These are phyloP conservation scores for Drosophila multiciliata DNA, from an alignment of 2,888 invertebrate species.

Conservation along the genomic window DNA sequence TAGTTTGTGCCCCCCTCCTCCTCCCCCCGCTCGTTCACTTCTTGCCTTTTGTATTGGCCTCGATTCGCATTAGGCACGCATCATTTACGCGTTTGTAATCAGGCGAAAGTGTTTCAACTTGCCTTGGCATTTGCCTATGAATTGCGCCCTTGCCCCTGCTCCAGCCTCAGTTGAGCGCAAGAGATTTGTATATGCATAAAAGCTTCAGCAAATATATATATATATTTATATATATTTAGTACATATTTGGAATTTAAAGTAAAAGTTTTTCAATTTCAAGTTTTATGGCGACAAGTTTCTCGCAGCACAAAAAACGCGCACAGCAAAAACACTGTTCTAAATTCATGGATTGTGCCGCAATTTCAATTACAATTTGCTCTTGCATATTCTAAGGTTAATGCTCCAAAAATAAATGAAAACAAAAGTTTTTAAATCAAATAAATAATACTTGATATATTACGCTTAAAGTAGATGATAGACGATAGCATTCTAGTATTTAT, in stretches of 20 bases:
- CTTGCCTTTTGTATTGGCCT: conserved; percentile 54
- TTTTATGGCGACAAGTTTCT: conserved; percentile 78
- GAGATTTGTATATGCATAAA: conserved; percentile 3
- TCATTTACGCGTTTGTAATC: conserved; percentile 81
- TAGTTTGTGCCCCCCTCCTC: conserved; percentile 18
- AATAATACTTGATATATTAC: background rate
- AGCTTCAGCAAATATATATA: background rate
- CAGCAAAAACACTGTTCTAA: conserved; percentile 3
- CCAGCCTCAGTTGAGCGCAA: conserved; percentile 51
- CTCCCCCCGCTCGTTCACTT: background rate
- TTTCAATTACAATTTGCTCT: background rate
- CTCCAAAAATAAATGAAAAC: background rate
- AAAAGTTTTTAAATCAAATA: background rate
- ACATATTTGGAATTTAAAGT: conserved; percentile 71
- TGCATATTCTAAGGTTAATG: background rate
- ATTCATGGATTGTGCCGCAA: background rate
- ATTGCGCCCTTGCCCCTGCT: conserved; percentile 13
- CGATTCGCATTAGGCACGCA: conserved; percentile 77
- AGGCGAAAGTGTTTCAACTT: conserved; percentile 78
- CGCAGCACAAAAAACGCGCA: conserved; percentile 29
- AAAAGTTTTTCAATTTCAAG: conserved; percentile 81
- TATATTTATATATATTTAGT: conserved; percentile 13
- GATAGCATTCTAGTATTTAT: background rate
- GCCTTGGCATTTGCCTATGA: conserved; percentile 29
- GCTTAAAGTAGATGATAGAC: background rate